phyloP scores from a whole-genome alignment of 2,113 vertebrate genomes.

The Grallaria varia region DNA sequence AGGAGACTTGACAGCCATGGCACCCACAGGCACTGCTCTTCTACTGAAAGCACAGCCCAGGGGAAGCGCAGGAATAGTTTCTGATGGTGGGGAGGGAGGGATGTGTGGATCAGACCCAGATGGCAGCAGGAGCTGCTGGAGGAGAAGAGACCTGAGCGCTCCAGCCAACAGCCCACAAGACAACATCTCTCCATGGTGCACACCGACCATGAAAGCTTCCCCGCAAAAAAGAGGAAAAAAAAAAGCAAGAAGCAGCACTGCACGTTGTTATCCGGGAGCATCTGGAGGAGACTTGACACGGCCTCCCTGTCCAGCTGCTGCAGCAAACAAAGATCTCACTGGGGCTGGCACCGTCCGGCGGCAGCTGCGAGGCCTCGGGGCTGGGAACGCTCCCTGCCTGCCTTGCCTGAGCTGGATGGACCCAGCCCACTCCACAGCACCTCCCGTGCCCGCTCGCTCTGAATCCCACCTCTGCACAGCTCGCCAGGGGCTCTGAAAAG shows the following conservation, averaged over 20 bases:
- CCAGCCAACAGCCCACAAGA: accelerated
- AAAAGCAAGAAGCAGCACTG: not conserved
- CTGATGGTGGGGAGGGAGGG: accelerated
- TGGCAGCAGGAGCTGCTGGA: not conserved
- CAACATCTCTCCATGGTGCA: not conserved
- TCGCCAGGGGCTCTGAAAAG: not conserved
- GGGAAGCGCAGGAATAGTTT: not conserved
- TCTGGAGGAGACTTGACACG: not conserved
- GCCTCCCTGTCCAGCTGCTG: constrained; percentile 16
- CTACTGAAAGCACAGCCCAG: not conserved
- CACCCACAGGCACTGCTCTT: not conserved
- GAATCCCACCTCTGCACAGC: not conserved
- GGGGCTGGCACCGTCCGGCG: not conserved
- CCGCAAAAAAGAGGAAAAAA: not conserved
- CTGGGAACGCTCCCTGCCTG: not conserved
- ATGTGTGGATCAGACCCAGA: not conserved
- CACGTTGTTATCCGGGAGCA: not conserved
- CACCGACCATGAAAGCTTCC: accelerated
- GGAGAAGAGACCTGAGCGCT: not conserved
- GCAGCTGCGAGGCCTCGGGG: constrained; percentile 7
- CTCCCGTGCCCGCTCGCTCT: accelerated
- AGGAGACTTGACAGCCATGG: not conserved
- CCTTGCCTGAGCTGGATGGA: not conserved
- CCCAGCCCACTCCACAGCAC: not conserved
- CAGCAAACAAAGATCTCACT: not conserved